A percentile compares a stretch with the other conserved stretches of the same genome.
Conservation (phyloP, 2,888 invertebrate species). For the Phlogophora meticulosa region DNA sequence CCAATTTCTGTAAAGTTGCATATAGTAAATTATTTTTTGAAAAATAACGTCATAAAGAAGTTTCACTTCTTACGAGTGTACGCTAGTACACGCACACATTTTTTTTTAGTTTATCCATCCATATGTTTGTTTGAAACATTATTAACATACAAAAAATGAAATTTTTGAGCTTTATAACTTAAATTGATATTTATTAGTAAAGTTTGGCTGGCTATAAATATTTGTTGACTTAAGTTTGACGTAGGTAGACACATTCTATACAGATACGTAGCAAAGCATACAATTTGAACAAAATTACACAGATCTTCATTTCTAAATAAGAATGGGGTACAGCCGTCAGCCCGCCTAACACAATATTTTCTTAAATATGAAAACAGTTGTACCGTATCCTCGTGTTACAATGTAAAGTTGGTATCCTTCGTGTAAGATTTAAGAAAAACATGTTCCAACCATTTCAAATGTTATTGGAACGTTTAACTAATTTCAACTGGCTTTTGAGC, state of each 20-base stretch:
- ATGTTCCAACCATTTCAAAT: conserved; percentile 13
- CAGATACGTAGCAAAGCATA: neutral
- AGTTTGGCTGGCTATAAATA: no score
- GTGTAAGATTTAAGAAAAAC: conserved; percentile 32
- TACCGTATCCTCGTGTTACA: conserved; percentile 30
- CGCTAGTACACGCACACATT: no score
- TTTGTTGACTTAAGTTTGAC: neutral
- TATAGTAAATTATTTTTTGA: no score
- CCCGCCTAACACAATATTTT: conserved; percentile 45
- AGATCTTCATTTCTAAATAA: conserved; percentile 25
- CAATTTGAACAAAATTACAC: conserved; percentile 2
- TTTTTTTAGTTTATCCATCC: no score
- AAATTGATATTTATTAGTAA: no score
- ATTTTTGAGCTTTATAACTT: no score
- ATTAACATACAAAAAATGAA: no score
- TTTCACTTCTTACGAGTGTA: no score
- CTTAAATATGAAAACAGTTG: conserved; percentile 22
- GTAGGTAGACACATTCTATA: neutral
- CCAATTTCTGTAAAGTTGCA: no score
- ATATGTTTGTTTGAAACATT: no score
- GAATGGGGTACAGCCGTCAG: neutral
- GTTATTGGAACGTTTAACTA: conserved; percentile 26
- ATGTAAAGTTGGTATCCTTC: neutral
- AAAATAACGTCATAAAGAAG: no score
- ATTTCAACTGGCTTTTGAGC: neutral